Evolutionary conservation across 1,140 invertebrate genomes (phyloP).

Genomic region (Drosophila bifasciata): DNA sequence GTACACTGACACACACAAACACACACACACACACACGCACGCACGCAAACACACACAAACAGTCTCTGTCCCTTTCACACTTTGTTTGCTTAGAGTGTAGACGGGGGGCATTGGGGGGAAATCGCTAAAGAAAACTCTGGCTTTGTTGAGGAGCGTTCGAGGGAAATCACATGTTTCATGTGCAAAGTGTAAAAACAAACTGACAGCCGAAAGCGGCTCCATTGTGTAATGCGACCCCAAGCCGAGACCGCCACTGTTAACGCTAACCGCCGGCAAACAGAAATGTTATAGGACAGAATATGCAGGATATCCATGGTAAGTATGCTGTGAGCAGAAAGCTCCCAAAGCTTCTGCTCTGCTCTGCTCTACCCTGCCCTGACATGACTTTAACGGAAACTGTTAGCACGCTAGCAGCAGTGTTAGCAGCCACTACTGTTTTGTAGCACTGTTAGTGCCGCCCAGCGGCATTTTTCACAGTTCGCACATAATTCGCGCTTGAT

Average conservation of each 20-base stretch:
- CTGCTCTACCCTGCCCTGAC: no score
- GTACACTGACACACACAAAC: conserved; percentile 26
- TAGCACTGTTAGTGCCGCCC: not conserved
- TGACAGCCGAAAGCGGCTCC: conserved; percentile 42
- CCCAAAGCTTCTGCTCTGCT: conserved; percentile 18
- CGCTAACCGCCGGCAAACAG: not conserved
- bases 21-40: conserved; percentile 30
- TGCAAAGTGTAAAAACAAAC: conserved; percentile 81
- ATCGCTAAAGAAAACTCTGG: conserved; percentile 71
- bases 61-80: conserved; percentile 1
- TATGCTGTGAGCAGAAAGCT: conserved; percentile 26
- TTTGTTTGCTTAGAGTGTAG: no score
- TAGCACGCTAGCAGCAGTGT: conserved; percentile 22
- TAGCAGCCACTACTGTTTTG: not conserved
- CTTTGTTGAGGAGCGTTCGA: conserved; percentile 57
- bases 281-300: not conserved
- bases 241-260: conserved; percentile 10
- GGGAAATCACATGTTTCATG: conserved; percentile 81
- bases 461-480: conserved; percentile 4
- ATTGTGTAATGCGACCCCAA: not conserved
- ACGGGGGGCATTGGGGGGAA: conserved; percentile 33
- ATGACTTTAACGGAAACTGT: not conserved
- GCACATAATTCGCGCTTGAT: conserved; percentile 41
- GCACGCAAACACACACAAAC: conserved; percentile 27
- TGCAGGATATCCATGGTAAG: no score